Base-by-base conservation (phyloP, 2,113 vertebrate genomes). In the Oreochromis spilurus region DNA sequence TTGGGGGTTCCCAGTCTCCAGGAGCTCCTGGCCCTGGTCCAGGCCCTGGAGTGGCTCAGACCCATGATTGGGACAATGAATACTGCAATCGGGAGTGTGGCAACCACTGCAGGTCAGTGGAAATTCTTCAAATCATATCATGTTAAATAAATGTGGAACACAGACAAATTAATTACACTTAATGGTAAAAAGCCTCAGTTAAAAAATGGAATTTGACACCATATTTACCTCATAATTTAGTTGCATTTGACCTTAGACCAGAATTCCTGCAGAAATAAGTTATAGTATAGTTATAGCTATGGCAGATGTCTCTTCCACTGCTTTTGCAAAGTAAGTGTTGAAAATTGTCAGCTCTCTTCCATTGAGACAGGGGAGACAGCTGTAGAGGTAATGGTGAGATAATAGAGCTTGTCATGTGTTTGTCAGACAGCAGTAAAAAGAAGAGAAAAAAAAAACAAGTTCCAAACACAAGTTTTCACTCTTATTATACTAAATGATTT, bases 51-150 rank as follows among this genome's bases (percentile, higher is more conserved):
- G 94, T 90, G 7, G 96, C 96, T 91, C 96, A 97, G 83, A 97
- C 97, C 31, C 96, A 95, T n/a, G 98, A 99, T 90, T 99, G 99
- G 99, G 98, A 99, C 93, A 95, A 75, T 91, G 98, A 98, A 87
- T 99, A 98, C 96, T 97, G 98, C 95, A 97, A 97, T 94, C 97
- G 97, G 93, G 99, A 99, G 96, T 99, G 99, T 93, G 96, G 98
- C 93, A 98, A 97, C 97, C 97, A 98, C 94, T 99, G 98, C 97
- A 99, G 98, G 98, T 98, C 82, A 96, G 97, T 95, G 29, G 4
- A 79, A 48, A 34, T 36, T 58, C 7, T 34, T 57, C 43, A 38
- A 55, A 75, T 54, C 19, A 36, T 6, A 13, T 4, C 24, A 14
- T 11, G 53, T 40, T 43, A 48, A 75, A 75, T 55, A n/a, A 38